Percentiles rank a stretch among this genome's conserved stretches.
These are phyloP conservation scores for Chloroclystis v-ata DNA, from an alignment of 2,888 invertebrate genomes.

Conservation along the genomic window DNA sequence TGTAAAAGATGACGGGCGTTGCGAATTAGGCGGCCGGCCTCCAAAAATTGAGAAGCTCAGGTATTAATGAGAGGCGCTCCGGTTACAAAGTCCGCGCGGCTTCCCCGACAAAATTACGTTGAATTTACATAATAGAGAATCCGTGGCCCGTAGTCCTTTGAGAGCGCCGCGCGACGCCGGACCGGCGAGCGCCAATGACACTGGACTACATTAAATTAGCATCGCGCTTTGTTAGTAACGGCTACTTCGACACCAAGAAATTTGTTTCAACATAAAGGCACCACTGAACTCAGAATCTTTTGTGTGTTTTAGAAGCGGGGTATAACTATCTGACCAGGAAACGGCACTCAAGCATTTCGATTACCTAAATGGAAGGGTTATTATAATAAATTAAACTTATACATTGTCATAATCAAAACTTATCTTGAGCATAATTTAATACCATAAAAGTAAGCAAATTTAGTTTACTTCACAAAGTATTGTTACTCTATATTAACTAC, in stretches of 20 bases:
- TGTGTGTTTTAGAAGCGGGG: not conserved
- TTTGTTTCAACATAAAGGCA: constrained; percentile 54
- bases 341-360: no score
- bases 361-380: no score
- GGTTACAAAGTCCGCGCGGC: constrained; percentile 64
- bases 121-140: constrained; percentile 77
- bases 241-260: constrained; percentile 54
- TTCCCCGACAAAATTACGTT: constrained; percentile 70
- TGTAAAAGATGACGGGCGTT: constrained; percentile 27
- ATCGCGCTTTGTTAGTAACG: constrained; percentile 69
- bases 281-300: constrained; percentile 3
- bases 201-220: constrained; percentile 73
- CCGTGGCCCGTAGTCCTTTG: constrained; percentile 73
- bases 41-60: constrained; percentile 54
- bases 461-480: no score
- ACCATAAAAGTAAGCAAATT: no score
- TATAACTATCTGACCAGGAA: constrained; percentile 1
- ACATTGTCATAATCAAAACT: no score
- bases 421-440: no score
- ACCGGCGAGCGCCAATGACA: constrained; percentile 67
- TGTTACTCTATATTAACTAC: no score
- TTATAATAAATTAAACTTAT: no score
- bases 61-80: constrained; percentile 67
- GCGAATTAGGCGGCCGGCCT: constrained; percentile 21
- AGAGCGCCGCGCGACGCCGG: constrained; percentile 46